These are phyloP conservation scores for Eilema depressum DNA, from an alignment of 2,888 invertebrate genomes.

Conservation along the genomic window DNA sequence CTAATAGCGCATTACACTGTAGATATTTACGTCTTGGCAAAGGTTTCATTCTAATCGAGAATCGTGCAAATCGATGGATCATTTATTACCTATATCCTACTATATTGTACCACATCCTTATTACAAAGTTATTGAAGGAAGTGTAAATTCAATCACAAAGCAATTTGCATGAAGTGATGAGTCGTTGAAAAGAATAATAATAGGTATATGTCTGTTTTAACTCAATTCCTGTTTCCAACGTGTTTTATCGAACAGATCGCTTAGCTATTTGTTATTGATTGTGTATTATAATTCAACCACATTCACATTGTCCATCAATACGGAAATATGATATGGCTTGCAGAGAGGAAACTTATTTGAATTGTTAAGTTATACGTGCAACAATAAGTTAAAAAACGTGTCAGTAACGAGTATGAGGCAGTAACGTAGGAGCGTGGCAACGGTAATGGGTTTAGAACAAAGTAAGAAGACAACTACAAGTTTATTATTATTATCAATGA, in stretches of 20 bases:
- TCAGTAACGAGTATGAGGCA: background rate
- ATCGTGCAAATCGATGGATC: background rate
- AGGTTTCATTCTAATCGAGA: background rate
- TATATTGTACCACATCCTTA: constrained; percentile 25
- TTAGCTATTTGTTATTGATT: constrained; percentile 45
- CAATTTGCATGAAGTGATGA: constrained; percentile 50
- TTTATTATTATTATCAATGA: background rate
- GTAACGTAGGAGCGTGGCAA: background rate
- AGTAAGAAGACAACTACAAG: background rate
- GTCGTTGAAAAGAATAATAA: constrained; percentile 50
- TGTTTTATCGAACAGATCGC: constrained; percentile 26
- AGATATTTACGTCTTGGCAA: background rate
- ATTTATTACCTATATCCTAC: background rate
- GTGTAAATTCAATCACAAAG: constrained; percentile 29
- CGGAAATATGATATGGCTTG: constrained; percentile 41
- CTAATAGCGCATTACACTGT: background rate
- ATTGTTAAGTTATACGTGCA: constrained; percentile 28
- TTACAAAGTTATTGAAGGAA: constrained; percentile 42
- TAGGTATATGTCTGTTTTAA: constrained; percentile 32
- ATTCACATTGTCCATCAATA: constrained; percentile 39
- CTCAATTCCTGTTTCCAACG: constrained; percentile 46
- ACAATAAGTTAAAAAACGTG: background rate
- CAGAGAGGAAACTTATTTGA: constrained; percentile 45
- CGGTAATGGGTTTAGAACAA: background rate
- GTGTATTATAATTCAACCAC: constrained; percentile 31